A percentile compares a stretch with the other conserved stretches of the same genome.
Evolutionary conservation across 2,113 vertebrate species (phyloP).

Genomic region (Holacanthus passer): DNA sequence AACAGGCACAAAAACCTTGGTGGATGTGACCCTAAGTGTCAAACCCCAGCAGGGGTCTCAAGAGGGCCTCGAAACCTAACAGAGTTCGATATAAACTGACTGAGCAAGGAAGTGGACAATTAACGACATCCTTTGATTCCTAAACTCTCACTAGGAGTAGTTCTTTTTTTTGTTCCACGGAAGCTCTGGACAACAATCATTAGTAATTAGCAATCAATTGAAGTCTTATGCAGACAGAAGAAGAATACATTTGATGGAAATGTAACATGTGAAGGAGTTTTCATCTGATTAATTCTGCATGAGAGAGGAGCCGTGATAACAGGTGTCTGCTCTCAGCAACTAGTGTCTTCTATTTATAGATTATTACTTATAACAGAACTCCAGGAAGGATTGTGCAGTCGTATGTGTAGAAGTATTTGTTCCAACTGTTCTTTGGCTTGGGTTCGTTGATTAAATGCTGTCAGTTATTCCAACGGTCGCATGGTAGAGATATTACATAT

Average conservation of each 20-base stretch:
- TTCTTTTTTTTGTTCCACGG: not conserved
- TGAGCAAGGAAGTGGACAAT: not conserved
- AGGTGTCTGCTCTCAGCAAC: constrained; percentile 21
- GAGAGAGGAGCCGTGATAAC: not conserved
- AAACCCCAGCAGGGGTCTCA: not conserved
- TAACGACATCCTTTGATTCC: not conserved
- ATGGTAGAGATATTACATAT: constrained; percentile 3
- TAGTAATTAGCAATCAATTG: constrained; percentile 6
- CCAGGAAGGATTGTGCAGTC: constrained; percentile 6
- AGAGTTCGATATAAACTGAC: constrained; percentile 15
- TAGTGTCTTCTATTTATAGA: not conserved
- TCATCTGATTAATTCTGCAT: constrained; percentile 16
- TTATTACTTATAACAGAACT: constrained; percentile 18
- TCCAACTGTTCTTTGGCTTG: constrained; percentile 8
- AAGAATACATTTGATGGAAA: not conserved
- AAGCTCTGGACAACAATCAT: not conserved
- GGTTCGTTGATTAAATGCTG: constrained; percentile 18
- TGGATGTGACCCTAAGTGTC: not conserved
- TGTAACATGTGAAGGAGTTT: constrained; percentile 3
- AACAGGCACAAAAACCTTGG: not conserved
- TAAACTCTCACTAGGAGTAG: not conserved
- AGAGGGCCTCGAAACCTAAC: not conserved
- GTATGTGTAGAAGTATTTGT: constrained; percentile 13
- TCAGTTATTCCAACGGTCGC: not conserved
- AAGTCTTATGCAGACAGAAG: no score